Percentiles rank a stretch among this genome's conserved stretches.
Conservation (phyloP, 2,113 vertebrate species). For the Sceloporus tristichus region DNA sequence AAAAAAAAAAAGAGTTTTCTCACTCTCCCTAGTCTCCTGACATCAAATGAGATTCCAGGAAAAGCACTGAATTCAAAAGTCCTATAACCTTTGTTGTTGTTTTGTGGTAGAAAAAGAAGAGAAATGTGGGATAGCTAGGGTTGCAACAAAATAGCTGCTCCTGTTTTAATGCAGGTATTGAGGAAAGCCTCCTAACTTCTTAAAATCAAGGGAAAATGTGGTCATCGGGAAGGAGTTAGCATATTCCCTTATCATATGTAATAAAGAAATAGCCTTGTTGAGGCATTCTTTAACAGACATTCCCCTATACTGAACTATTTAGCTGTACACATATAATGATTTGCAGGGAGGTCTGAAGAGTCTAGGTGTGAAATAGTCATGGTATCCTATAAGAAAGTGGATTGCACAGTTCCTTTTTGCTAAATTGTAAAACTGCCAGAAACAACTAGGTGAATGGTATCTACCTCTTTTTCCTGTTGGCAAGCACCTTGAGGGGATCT, state of each 20-base stretch:
- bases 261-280: no score
- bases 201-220: no score
- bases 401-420: background rate
- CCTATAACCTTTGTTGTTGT: background rate
- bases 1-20: background rate
- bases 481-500: background rate
- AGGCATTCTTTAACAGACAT: no score
- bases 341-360: background rate
- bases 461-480: background rate
- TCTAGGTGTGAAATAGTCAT: background rate
- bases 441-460: background rate
- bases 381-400: background rate
- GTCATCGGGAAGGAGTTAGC: no score
- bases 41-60: no score
- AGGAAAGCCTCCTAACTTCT: no score
- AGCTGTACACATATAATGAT: background rate
- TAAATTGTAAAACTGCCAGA: background rate
- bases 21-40: background rate
- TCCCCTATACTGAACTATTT: no score
- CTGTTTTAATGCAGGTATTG: no score
- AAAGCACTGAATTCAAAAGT: background rate
- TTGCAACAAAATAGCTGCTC: background rate
- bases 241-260: no score
- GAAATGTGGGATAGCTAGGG: background rate
- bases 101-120: background rate